Evolutionary conservation across 2,797 vertebrate species (phyloP).

Genomic region (Columba guinea): DNA sequence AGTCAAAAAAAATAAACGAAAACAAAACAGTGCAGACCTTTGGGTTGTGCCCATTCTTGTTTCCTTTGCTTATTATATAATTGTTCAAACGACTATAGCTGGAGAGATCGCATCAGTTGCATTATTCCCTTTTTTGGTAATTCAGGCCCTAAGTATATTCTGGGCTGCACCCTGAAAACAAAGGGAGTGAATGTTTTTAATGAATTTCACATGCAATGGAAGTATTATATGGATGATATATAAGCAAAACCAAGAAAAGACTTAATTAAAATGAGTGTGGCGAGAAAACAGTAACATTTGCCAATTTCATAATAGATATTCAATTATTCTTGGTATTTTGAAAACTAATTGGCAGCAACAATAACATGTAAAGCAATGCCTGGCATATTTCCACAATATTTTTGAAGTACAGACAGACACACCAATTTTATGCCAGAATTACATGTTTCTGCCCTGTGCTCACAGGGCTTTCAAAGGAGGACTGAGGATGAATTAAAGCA

Average conservation of each 20-base stretch:
- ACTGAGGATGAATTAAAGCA: neutral
- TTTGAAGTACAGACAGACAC: neutral
- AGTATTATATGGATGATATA: constrained; percentile 50
- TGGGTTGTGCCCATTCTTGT: constrained; percentile 65
- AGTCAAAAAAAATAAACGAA: constrained; percentile 12
- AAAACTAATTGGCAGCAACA: neutral
- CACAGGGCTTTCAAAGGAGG: neutral
- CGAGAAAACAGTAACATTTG: constrained; percentile 41
- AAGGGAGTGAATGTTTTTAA: constrained; percentile 70
- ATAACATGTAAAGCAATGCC: neutral
- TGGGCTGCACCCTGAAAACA: constrained; percentile 69
- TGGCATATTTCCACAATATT: neutral
- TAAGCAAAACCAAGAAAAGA: constrained; percentile 36
- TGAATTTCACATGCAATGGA: constrained; percentile 64
- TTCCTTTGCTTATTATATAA: constrained; percentile 69
- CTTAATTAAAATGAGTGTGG: constrained; percentile 25
- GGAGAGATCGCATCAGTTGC: constrained; percentile 69
- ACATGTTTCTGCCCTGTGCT: neutral
- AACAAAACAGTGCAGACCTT: constrained; percentile 68
- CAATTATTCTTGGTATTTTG: neutral
- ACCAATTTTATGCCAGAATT: neutral
- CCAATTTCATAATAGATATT: neutral
- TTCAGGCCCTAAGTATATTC: constrained; percentile 69
- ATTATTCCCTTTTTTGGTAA: constrained; percentile 69
- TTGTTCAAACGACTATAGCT: constrained; percentile 69